phyloP scores from a whole-genome alignment of 2,888 invertebrate species.

The Hemicrepidius hirtus region DNA sequence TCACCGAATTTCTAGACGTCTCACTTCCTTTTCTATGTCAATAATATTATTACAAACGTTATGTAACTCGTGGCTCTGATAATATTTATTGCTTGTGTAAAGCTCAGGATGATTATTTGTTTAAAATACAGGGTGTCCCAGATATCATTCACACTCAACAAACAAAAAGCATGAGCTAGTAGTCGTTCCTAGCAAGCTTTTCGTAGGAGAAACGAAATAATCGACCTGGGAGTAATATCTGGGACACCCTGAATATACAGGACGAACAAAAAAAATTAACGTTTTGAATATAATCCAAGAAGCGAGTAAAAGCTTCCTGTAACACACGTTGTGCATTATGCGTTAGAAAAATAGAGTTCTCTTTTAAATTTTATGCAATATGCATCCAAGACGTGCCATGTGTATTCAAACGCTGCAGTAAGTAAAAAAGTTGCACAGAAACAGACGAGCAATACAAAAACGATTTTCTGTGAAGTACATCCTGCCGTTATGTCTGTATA shows the following conservation, averaged over 20 bases:
- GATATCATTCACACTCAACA: too few species aligned
- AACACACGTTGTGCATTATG: slow-evolving; percentile 10
- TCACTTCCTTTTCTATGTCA: neutral
- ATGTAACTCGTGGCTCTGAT: slow-evolving; percentile 6
- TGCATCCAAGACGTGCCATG: slow-evolving; percentile 20
- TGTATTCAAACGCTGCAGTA: slow-evolving; percentile 9
- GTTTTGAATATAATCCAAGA: too few species aligned
- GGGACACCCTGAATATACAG: too few species aligned
- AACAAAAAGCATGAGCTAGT: too few species aligned
- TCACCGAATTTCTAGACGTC: slow-evolving; percentile 15
- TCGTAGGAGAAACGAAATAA: too few species aligned
- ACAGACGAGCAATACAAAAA: slow-evolving; percentile 22
- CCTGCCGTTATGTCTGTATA: slow-evolving; percentile 29
- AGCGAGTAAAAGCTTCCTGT: neutral
- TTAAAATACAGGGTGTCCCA: too few species aligned
- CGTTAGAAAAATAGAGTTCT: slow-evolving; percentile 8
- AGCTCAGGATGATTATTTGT: too few species aligned
- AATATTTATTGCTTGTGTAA: too few species aligned
- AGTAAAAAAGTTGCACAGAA: slow-evolving; percentile 20
- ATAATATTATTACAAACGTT: neutral
- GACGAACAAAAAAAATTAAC: too few species aligned
- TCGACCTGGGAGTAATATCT: too few species aligned
- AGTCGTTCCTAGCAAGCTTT: too few species aligned
- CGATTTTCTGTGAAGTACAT: slow-evolving; percentile 31
- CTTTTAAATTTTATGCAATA: slow-evolving; percentile 15